Conservation (phyloP, 2,888 invertebrate species). For the Meandrusa payeni region DNA sequence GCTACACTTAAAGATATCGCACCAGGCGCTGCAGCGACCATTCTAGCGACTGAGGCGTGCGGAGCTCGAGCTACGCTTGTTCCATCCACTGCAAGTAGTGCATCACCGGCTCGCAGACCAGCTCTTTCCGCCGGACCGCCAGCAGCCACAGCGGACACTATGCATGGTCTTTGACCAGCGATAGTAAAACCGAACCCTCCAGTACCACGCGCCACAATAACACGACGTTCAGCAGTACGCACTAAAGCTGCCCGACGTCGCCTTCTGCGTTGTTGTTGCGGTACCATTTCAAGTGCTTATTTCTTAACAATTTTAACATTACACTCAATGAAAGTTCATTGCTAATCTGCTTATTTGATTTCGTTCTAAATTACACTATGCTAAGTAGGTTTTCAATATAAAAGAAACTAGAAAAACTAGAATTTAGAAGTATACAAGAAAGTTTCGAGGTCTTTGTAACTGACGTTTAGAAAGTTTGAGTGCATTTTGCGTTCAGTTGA, state of each 20-base stretch:
- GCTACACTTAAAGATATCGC: slow-evolving; percentile 92
- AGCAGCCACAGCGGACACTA: slow-evolving; percentile 94
- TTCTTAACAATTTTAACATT: slow-evolving; percentile 8
- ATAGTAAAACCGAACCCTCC: slow-evolving; percentile 99
- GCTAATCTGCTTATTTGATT: slow-evolving; percentile 2
- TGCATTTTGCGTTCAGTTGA: slow-evolving; percentile 14
- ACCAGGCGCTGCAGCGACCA: slow-evolving; percentile 93
- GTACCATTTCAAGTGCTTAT: slow-evolving; percentile 51
- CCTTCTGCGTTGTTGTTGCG: slow-evolving; percentile 71
- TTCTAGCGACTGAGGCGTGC: slow-evolving; percentile 95
- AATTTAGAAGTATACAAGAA: slow-evolving; percentile 48
- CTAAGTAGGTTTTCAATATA: slow-evolving; percentile 24
- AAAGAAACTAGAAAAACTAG: slow-evolving; percentile 70
- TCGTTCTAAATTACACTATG: slow-evolving; percentile 4
- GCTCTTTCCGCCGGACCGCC: slow-evolving; percentile 93
- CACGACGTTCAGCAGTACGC: slow-evolving; percentile 85
- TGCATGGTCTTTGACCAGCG: slow-evolving; percentile 97
- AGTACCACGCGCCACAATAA: slow-evolving; percentile 91
- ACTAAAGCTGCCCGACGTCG: slow-evolving; percentile 62
- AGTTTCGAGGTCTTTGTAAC: slow-evolving; percentile 64
- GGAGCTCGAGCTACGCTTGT: slow-evolving; percentile 94
- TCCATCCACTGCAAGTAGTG: slow-evolving; percentile 94
- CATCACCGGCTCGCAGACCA: slow-evolving; percentile 95
- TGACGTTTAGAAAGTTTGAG: slow-evolving; percentile 66
- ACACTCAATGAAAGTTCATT: slow-evolving; percentile 2